phyloP scores from a whole-genome alignment of 2,797 vertebrate genomes.

The Diplodus sargus region DNA sequence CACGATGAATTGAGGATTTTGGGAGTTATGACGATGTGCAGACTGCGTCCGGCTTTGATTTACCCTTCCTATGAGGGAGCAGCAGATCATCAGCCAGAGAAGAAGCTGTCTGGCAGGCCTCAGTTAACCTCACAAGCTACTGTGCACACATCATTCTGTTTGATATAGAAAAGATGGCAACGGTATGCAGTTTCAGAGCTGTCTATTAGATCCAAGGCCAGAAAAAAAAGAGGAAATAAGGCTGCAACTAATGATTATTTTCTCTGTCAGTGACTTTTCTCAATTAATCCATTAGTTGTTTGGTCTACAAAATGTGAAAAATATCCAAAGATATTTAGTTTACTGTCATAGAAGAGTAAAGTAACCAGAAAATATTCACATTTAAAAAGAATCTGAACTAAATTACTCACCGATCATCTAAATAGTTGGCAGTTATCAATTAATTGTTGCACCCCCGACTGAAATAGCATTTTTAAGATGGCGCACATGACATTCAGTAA shows the following conservation, averaged over 20 bases:
- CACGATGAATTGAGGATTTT: not conserved
- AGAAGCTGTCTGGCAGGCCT: conserved; percentile 5
- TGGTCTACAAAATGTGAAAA: no score
- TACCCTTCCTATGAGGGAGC: not conserved
- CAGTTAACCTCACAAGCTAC: not conserved
- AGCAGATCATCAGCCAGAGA: not conserved
- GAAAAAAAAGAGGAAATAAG: not conserved
- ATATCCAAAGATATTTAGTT: no score
- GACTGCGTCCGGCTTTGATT: not conserved
- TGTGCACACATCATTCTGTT: not conserved
- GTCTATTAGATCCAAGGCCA: conserved; percentile 12
- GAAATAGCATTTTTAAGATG: not conserved
- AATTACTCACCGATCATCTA: no score
- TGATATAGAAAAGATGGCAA: not conserved
- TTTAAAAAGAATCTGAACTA: no score
- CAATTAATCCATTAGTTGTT: no score
- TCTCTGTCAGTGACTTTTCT: no score
- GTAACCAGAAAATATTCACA: no score
- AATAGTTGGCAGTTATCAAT: no score
- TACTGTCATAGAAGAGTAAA: no score
- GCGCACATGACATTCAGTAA: no score
- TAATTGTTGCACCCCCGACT: not conserved
- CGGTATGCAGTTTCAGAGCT: conserved; percentile 14
- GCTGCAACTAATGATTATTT: no score
- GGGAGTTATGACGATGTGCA: not conserved